phyloP scores from a whole-genome alignment of 2,797 vertebrate species.

The Apogon hyalosoma region DNA sequence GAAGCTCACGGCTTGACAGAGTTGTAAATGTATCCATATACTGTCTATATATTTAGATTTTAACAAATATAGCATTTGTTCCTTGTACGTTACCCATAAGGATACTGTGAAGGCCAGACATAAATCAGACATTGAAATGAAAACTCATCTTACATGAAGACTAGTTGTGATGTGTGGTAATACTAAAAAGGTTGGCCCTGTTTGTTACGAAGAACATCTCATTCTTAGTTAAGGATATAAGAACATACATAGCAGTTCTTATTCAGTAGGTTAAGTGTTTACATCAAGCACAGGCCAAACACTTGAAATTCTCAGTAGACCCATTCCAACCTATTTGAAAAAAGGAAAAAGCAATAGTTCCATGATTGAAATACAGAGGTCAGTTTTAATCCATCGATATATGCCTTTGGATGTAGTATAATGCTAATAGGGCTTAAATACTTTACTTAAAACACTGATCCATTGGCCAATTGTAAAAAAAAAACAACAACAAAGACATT shows the following conservation, averaged over 20 bases:
- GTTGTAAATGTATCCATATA: slow-evolving; percentile 54
- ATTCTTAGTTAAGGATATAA: slow-evolving; percentile 27
- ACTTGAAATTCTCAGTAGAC: slow-evolving; percentile 74
- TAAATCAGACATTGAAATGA: slow-evolving; percentile 56
- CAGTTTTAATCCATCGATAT: slow-evolving; percentile 68
- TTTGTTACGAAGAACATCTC: slow-evolving; percentile 27
- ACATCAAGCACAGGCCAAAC: slow-evolving; percentile 59
- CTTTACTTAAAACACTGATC: slow-evolving; percentile 91
- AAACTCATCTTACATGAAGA: slow-evolving; percentile 46
- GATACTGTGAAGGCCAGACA: slow-evolving; percentile 54
- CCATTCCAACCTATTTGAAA: slow-evolving; percentile 37
- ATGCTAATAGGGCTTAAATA: slow-evolving; percentile 96
- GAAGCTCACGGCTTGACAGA: slow-evolving; percentile 57
- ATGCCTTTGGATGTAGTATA: slow-evolving; percentile 83
- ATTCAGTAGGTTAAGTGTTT: slow-evolving; percentile 55
- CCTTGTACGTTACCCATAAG: slow-evolving; percentile 72
- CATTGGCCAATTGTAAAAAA: slow-evolving; percentile 81
- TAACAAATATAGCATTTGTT: slow-evolving; percentile 87
- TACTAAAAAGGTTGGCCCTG: slow-evolving; percentile 67
- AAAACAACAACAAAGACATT: slow-evolving; percentile 60
- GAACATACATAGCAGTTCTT: slow-evolving; percentile 45
- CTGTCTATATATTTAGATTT: slow-evolving; percentile 38
- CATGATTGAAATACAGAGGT: slow-evolving; percentile 70
- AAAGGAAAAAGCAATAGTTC: slow-evolving; percentile 29
- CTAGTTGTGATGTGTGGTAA: slow-evolving; percentile 64